A percentile compares a stretch with the other conserved stretches of the same genome.
Conservation (phyloP, 2,113 vertebrate genomes). For the Macrotus californicus region DNA sequence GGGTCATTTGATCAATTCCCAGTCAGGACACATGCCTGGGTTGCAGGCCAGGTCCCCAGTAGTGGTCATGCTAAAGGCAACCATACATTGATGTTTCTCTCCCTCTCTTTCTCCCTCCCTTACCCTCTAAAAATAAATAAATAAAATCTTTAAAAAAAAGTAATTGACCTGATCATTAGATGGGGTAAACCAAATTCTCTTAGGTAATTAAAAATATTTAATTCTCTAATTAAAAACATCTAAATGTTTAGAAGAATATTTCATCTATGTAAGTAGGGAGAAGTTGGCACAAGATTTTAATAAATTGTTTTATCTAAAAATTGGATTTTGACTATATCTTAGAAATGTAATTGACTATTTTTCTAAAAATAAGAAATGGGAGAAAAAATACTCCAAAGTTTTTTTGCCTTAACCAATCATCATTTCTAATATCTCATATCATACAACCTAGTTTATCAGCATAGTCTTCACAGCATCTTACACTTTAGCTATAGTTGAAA, state of each 20-base stretch:
- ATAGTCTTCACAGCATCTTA: background rate
- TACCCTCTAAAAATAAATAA: too few relatives aligned
- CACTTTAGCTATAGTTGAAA: background rate
- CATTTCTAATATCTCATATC: background rate
- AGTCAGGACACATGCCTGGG: too few relatives aligned
- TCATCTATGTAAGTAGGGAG: background rate
- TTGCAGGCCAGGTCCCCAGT: too few relatives aligned
- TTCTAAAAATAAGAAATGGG: background rate
- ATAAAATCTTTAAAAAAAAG: background rate
- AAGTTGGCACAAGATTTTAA: background rate
- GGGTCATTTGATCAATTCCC: too few relatives aligned
- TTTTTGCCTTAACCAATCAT: background rate
- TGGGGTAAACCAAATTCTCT: background rate
- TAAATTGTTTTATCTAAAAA: background rate
- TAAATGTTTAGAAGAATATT: background rate
- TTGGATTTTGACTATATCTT: background rate
- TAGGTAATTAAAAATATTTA: background rate
- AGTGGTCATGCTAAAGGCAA: too few relatives aligned
- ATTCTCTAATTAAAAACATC: background rate
- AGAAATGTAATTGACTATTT: background rate
- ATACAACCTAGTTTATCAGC: background rate
- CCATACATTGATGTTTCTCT: too few relatives aligned
- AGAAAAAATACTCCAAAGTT: background rate
- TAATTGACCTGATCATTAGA: background rate
- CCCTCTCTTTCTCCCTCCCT: too few relatives aligned